Evolutionary conservation across 2,888 invertebrate genomes (phyloP), one percentile per base, ranked within the genome.

Genomic region (Meliscaeva auricollis): DNA sequence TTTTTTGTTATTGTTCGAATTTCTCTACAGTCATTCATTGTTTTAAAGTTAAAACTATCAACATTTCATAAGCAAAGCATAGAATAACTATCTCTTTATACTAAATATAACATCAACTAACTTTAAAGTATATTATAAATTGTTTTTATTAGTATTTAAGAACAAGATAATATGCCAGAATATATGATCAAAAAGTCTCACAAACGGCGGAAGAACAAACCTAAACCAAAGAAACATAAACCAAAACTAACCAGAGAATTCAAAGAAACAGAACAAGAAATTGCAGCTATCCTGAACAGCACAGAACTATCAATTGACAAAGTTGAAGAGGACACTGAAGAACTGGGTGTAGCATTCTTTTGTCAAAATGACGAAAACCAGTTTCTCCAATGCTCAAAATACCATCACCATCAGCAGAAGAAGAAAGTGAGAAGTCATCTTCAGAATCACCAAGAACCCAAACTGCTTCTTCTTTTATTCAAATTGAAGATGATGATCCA

Each of bases 401-500:
- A 22, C 17, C 69, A 41, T 38, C 75, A 4, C 58, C 44, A 20
- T 20, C 20, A 41, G 22, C 52, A 7, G 80, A 77, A n/a, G 41
- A 66, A 62, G 73, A 70, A 54, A 22, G 32, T 58, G 38, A 64
- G 3, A 8, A 75, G 1, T 44, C 20, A n/a, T 38, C 20, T 2
- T 5, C 60, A 1, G 13, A 54, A 44, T 20, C 56, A 13, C 84
- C 87, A 5, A 64, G 84, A 69, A 72, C 88, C 32, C 73, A 88
- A 32, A 84, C 89, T 8, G 89, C 89, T 0, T 89, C 90, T 0
- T 90, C 90, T 0, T 92, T 90, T 48, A 88, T 92, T 56, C 89
- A 90, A 87, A 89, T 92, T n/a, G 92, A 92, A 15, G 84, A 89
- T 7, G 78, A 88, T 3, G 87, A 88, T 1, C 54, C 89, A 0